Conservation (phyloP, 2,888 invertebrate genomes). For the Dolomedes plantarius region DNA sequence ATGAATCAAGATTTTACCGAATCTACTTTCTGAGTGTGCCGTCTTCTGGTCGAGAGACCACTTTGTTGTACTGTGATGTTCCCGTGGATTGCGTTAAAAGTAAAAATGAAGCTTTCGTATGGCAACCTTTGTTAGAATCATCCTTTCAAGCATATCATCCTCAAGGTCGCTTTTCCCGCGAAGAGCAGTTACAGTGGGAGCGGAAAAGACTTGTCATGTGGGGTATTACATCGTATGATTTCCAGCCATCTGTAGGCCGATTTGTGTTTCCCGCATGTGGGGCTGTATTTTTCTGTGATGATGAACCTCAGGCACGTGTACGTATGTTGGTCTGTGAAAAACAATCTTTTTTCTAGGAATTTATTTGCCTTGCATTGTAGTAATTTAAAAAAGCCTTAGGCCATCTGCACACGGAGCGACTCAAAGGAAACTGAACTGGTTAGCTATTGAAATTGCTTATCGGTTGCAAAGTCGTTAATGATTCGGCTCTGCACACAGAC, state of each 20-base stretch:
- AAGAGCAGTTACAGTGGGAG: constrained; percentile 93
- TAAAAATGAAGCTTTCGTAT: constrained; percentile 76
- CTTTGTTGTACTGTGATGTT: constrained; percentile 89
- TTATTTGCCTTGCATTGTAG: no score
- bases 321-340: no score
- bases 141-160: constrained; percentile 82
- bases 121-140: constrained; percentile 89
- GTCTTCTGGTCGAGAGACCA: constrained; percentile 92
- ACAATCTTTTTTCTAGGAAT: no score
- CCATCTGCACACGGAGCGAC: no score
- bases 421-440: no score
- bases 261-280: constrained; percentile 94
- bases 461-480: no score
- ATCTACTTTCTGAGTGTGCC: constrained; percentile 94
- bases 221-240: constrained; percentile 95
- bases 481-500: no score
- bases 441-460: no score
- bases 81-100: constrained; percentile 41
- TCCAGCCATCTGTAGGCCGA: constrained; percentile 87
- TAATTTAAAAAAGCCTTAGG: no score
- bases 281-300: constrained; percentile 89
- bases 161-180: constrained; percentile 84
- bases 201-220: constrained; percentile 92
- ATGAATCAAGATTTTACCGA: constrained; percentile 79
- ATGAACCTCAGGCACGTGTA: constrained; percentile 77